These are phyloP conservation scores for Prunella strophiata DNA, from an alignment of 2,797 vertebrate species.

Conservation along the genomic window DNA sequence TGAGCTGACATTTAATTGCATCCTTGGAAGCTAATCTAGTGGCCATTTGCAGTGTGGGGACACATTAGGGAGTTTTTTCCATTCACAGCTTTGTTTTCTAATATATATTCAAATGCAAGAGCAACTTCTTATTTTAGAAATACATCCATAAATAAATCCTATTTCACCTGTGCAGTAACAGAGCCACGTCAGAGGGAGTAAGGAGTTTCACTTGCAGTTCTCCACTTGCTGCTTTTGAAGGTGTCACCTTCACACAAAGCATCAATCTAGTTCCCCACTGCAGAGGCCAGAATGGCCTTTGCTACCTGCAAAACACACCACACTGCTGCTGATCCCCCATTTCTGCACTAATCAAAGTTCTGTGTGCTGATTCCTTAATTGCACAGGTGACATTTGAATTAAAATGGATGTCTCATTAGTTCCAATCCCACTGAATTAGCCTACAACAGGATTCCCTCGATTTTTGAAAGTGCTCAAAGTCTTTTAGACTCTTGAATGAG, in stretches of 20 bases:
- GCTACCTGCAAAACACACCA: neutral
- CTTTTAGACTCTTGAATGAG: neutral
- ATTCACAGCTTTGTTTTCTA: conserved; percentile 12
- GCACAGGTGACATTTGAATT: neutral
- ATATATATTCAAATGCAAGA: conserved; percentile 2
- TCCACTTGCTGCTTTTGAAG: conserved; percentile 2
- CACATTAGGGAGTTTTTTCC: neutral
- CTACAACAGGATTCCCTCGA: neutral
- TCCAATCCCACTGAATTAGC: neutral
- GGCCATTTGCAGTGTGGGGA: neutral
- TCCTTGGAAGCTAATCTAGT: neutral
- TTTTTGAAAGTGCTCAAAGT: neutral
- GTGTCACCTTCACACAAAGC: neutral
- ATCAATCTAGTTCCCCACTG: neutral
- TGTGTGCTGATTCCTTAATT: neutral
- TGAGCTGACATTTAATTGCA: neutral
- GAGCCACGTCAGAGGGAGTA: neutral
- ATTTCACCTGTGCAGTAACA: neutral
- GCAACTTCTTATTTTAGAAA: neutral
- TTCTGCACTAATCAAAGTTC: neutral
- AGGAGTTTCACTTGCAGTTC: neutral
- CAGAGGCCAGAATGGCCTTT: neutral
- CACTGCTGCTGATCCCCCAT: neutral
- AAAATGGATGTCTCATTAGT: neutral
- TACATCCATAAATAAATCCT: neutral